Evolutionary conservation across 2,113 vertebrate genomes (phyloP), one percentile per base, ranked within the genome.

Genomic region (Anseranas semipalmata): DNA sequence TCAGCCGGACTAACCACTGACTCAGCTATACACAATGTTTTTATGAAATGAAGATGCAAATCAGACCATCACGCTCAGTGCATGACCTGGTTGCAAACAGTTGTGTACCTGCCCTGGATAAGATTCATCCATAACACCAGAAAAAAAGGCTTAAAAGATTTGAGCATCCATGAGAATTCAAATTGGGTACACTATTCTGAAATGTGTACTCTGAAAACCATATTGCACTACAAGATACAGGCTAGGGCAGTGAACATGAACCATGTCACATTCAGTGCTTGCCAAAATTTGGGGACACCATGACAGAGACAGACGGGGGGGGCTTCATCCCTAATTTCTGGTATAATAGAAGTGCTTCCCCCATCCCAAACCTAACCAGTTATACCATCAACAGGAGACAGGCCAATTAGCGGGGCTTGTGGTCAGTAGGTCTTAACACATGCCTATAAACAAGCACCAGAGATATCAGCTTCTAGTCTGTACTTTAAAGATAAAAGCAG

Each of bases 241-340:
- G 7, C 12, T 52, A 50, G 58, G 56, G 30, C 46, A n/a, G 32
- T 32, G 46, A 75, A 58, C 10, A 7, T 6, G 46, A 56, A 32
- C 21, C 21, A 5, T 2, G 4, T 11, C 48, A n/a, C 15, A 6
- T 21, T 24, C 1, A 9, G 24, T 70, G 65, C 33, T 32, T n/a
- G 55, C 10, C 0, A 10, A 20, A 87, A 46, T 41, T 8, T 43
- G 74, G 16, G 30, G 52, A 24, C 52, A 48, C 4, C 2, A 2
- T 2, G 9, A 41, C 7, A 27, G 4, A 24, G 59, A 13, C 63
- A 32, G 3, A 10, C 0, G 2, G 2, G 13, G 39, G 46, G 46
- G 6, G 8, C 52, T 39, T 46, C 53, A 15, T 3, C 46, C 24
- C 50, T 30, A 15, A 33, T 62, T 81, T 70, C 56, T 85, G 37